These are phyloP conservation scores for Pelodiscus sinensis DNA, from an alignment of 2,113 vertebrate species.

Conservation along the genomic window DNA sequence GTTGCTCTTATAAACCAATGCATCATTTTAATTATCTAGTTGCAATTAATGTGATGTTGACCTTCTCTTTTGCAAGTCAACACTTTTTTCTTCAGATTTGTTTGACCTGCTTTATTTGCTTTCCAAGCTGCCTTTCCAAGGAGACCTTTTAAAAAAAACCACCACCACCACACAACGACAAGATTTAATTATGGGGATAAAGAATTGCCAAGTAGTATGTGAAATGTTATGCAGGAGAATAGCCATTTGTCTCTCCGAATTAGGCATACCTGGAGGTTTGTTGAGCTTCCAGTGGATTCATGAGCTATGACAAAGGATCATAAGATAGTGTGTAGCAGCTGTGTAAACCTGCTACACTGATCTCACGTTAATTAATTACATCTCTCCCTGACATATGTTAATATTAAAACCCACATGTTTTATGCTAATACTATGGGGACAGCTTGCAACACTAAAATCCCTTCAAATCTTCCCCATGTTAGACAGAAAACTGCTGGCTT, in stretches of 20 bases:
- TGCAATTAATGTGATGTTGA: neutral
- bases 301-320: conserved; percentile 4
- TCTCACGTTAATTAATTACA: conserved; percentile 49
- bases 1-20: neutral
- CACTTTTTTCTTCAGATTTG: neutral
- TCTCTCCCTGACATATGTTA: conserved; percentile 24
- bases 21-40: neutral
- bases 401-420: neutral
- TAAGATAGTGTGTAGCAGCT: neutral
- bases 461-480: neutral
- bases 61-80: neutral
- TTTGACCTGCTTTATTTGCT: neutral
- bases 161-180: neutral
- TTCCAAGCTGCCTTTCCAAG: neutral
- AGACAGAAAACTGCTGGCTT: neutral
- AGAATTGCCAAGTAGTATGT: neutral
- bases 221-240: neutral
- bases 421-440: neutral
- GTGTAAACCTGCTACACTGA: conserved; percentile 18
- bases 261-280: neutral
- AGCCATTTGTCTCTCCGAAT: neutral
- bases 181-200: neutral
- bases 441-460: neutral
- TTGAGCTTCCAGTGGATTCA: neutral
- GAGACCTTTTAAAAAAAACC: no score